Evolutionary conservation across 2,113 vertebrate species (phyloP).

Genomic region (Amphiprion percula): DNA sequence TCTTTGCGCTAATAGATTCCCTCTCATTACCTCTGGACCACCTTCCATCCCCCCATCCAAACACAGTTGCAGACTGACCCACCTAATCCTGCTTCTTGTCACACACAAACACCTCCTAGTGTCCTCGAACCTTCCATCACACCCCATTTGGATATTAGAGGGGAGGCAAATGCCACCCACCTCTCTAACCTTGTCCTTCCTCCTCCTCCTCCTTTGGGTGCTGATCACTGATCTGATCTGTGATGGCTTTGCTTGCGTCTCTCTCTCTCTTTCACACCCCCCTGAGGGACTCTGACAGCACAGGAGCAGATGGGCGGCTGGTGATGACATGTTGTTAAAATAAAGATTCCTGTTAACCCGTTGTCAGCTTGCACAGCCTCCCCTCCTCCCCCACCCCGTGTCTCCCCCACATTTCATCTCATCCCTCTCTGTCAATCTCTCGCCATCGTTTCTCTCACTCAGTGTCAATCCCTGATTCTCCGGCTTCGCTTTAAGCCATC

Average conservation of each 20-base stretch:
- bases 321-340: constrained; percentile 84
- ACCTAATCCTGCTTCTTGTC: constrained; percentile 60
- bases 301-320: constrained; percentile 82
- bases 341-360: constrained; percentile 82
- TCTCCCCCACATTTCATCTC: constrained; percentile 43
- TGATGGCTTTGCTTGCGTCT: constrained; percentile 60
- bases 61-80: constrained; percentile 65
- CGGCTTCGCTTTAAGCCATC: background rate
- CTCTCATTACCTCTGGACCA: constrained; percentile 66
- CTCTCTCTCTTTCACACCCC: constrained; percentile 33
- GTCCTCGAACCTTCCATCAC: constrained; percentile 35
- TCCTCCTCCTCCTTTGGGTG: constrained; percentile 42
- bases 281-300: constrained; percentile 75
- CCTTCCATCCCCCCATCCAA: constrained; percentile 65
- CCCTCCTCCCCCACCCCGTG: constrained; percentile 16
- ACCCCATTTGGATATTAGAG: constrained; percentile 52
- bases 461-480: constrained; percentile 17
- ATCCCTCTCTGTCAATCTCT: constrained; percentile 47
- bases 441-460: constrained; percentile 17
- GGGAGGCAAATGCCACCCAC: constrained; percentile 51
- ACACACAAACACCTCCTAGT: constrained; percentile 30
- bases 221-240: constrained; percentile 74
- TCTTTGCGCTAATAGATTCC: constrained; percentile 67
- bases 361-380: constrained; percentile 60
- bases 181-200: constrained; percentile 64